These are phyloP conservation scores for Onychorhynchus coronatus DNA, from an alignment of 2,113 vertebrate species.

Conservation along the genomic window DNA sequence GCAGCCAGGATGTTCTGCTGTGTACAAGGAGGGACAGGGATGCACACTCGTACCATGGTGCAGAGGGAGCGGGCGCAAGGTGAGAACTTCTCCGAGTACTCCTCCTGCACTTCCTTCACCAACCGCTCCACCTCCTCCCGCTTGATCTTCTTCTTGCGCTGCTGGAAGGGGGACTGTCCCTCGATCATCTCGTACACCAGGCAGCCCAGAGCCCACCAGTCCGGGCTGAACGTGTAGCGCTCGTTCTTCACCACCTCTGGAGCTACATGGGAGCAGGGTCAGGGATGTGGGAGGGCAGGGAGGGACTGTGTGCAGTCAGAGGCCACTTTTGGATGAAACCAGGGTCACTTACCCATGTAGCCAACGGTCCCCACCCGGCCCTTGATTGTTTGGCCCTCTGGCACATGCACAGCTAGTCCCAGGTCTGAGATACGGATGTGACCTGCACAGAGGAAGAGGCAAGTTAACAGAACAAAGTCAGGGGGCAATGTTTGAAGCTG, in stretches of 20 bases:
- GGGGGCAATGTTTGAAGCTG: neutral
- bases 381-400: constrained; percentile 92
- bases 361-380: constrained; percentile 97
- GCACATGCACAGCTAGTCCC: constrained; percentile 90
- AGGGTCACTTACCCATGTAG: constrained; percentile 89
- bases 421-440: constrained; percentile 98
- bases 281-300: neutral
- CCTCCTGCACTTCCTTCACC: constrained; percentile 90
- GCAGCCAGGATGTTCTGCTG: neutral
- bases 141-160: constrained; percentile 97
- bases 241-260: constrained; percentile 96
- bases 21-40: neutral
- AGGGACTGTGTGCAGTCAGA: neutral
- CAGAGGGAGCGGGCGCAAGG: constrained; percentile 86
- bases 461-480: neutral
- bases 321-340: neutral
- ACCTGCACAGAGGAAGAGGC: constrained; percentile 70
- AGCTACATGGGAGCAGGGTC: constrained; percentile 68
- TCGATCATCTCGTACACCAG: constrained; percentile 97
- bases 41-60: constrained; percentile 75
- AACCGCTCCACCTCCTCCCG: constrained; percentile 93
- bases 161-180: constrained; percentile 96
- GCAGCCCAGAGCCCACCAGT: constrained; percentile 97
- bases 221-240: constrained; percentile 92
- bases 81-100: constrained; percentile 89